phyloP scores from a whole-genome alignment of 2,888 invertebrate genomes.

The Empis stercorea region DNA sequence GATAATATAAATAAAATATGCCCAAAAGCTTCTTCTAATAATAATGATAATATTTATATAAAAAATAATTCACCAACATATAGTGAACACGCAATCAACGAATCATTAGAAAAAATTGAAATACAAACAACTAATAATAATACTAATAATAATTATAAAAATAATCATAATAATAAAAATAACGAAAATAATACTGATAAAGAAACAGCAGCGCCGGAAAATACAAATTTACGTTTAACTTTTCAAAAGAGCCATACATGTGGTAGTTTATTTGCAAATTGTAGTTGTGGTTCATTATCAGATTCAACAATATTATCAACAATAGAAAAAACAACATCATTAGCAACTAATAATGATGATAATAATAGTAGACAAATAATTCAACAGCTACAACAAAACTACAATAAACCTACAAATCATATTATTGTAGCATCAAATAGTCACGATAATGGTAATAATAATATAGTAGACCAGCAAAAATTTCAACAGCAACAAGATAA shows the following conservation, averaged over 20 bases:
- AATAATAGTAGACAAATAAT: background rate
- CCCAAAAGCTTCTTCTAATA: too few relatives aligned
- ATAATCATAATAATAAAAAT: too few relatives aligned
- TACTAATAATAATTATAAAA: too few relatives aligned
- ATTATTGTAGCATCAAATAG: background rate
- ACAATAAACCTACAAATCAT: background rate
- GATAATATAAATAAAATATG: too few relatives aligned
- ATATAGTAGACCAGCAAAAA: conserved; percentile 8
- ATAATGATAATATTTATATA: too few relatives aligned
- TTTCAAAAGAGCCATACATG: conserved; percentile 29
- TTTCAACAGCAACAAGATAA: conserved; percentile 9
- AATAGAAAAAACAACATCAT: background rate
- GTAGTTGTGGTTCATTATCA: conserved; percentile 18
- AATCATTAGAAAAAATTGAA: too few relatives aligned
- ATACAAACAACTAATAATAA: too few relatives aligned
- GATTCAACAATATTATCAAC: background rate
- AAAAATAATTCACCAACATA: too few relatives aligned
- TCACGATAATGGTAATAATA: background rate
- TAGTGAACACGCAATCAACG: too few relatives aligned
- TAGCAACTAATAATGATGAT: background rate
- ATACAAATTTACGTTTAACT: conserved; percentile 13
- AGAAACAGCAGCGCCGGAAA: too few relatives aligned
- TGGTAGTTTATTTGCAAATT: conserved; percentile 29
- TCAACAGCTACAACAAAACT: background rate
- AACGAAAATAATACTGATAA: too few relatives aligned